phyloP scores from a whole-genome alignment of 2,113 vertebrate species.

The Pycnonotus jocosus region DNA sequence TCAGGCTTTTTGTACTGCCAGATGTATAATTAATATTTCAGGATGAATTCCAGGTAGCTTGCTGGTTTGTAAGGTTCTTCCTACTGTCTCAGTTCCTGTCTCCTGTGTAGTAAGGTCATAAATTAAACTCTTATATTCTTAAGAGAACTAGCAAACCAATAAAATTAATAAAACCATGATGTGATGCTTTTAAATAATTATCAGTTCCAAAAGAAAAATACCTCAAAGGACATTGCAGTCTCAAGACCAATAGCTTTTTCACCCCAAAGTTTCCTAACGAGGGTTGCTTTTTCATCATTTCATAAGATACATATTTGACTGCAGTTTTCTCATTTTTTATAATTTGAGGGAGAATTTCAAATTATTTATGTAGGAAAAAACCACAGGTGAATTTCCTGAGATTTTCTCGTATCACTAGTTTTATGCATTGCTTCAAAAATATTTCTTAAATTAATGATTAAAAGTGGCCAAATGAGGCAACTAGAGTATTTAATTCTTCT shows the following conservation, averaged over 20 bases:
- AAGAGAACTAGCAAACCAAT: background rate
- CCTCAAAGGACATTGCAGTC: background rate
- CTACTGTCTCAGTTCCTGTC: constrained; percentile 6
- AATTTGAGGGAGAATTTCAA: background rate
- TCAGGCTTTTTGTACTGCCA: constrained; percentile 54
- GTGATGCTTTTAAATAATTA: background rate
- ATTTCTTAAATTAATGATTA: background rate
- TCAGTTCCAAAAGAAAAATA: background rate
- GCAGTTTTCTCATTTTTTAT: background rate
- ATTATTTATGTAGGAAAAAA: background rate
- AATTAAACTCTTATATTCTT: background rate
- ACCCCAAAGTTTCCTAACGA: background rate
- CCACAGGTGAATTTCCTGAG: background rate
- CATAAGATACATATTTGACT: background rate
- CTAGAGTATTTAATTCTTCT: background rate
- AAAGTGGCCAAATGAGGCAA: background rate
- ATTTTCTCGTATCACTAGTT: background rate
- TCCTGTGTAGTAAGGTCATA: background rate
- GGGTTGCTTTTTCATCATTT: background rate
- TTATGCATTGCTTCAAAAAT: background rate
- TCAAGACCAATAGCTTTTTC: background rate
- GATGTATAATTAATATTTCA: constrained; percentile 64
- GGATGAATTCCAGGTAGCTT: constrained; percentile 57
- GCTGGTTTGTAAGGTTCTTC: constrained; percentile 37
- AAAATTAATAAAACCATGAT: background rate